phyloP scores from a whole-genome alignment of 1,140 invertebrate genomes.

The Drosophila orosa region DNA sequence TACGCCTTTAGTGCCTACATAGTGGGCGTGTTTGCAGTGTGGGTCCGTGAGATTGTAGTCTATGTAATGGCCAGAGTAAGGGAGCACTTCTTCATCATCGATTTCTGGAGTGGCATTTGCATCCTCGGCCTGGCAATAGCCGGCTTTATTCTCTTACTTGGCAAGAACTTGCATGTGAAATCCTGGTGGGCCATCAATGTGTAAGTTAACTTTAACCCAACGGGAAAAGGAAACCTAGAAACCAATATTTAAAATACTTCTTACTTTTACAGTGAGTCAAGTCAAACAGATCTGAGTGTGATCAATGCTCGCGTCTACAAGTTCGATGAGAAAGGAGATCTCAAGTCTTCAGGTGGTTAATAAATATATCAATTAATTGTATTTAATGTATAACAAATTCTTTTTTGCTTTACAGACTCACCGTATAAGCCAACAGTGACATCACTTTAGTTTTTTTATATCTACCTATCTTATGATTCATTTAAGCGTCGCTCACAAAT shows the following conservation, averaged over 20 bases:
- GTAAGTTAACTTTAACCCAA: conserved; percentile 42
- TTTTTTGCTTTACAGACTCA: conserved; percentile 42
- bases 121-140: conserved; percentile 67
- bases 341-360: conserved; percentile 55
- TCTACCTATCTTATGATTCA: conserved; percentile 24
- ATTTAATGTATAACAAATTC: background rate
- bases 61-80: conserved; percentile 65
- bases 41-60: conserved; percentile 76
- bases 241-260: no score
- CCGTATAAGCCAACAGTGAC: conserved; percentile 70
- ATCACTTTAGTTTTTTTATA: conserved; percentile 51
- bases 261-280: conserved; percentile 50
- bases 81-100: conserved; percentile 78
- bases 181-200: conserved; percentile 79
- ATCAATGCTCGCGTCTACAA: conserved; percentile 74
- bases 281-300: conserved; percentile 70
- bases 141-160: conserved; percentile 66
- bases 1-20: conserved; percentile 70
- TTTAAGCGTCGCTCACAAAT: conserved; percentile 10
- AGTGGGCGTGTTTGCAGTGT: conserved; percentile 65
- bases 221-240: background rate
- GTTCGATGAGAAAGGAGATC: conserved; percentile 71
- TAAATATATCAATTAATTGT: background rate
- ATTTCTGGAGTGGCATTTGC: conserved; percentile 79
- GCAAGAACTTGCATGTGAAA: conserved; percentile 68